Percentiles rank a stretch among this genome's conserved stretches.
Conservation (phyloP, 2,797 vertebrate genomes). For the Toxotes lorentzi region DNA sequence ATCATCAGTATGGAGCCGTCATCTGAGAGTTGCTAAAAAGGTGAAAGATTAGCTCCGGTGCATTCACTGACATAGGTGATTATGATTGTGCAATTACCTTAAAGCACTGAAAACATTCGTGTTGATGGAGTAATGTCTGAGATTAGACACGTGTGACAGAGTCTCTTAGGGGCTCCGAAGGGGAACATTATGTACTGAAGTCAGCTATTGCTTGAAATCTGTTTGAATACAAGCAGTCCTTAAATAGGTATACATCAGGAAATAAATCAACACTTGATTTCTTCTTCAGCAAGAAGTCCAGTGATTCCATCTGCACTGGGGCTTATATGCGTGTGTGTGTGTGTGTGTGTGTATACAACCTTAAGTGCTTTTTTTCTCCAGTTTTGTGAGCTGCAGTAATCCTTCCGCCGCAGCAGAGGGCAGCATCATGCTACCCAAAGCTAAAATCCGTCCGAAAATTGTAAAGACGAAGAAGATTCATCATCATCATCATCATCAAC, state of each 20-base stretch:
- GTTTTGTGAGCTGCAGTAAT: slow-evolving; percentile 24
- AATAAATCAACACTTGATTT: not conserved
- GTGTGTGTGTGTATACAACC: too few species aligned
- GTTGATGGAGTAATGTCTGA: slow-evolving; percentile 29
- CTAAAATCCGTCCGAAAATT: not conserved
- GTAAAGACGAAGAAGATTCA: slow-evolving; percentile 24
- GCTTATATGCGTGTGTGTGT: too few species aligned
- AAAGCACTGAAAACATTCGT: slow-evolving; percentile 5
- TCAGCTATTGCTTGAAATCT: not conserved
- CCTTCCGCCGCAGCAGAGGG: slow-evolving; percentile 26
- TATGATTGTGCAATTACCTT: not conserved
- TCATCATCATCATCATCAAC: slow-evolving; percentile 52
- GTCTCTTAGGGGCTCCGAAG: not conserved
- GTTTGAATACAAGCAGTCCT: not conserved
- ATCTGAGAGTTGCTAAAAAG: not conserved
- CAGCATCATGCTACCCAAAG: not conserved
- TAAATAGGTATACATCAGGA: not conserved
- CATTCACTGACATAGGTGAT: not conserved
- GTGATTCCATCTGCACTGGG: not conserved
- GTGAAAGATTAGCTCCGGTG: not conserved
- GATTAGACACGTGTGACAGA: slow-evolving; percentile 21
- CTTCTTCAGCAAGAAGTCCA: not conserved
- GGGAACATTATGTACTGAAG: not conserved
- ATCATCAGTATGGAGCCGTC: not conserved
- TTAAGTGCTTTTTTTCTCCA: not conserved